Evolutionary conservation across 1,140 invertebrate genomes (phyloP).

Genomic region (Cephus cinctus): DNA sequence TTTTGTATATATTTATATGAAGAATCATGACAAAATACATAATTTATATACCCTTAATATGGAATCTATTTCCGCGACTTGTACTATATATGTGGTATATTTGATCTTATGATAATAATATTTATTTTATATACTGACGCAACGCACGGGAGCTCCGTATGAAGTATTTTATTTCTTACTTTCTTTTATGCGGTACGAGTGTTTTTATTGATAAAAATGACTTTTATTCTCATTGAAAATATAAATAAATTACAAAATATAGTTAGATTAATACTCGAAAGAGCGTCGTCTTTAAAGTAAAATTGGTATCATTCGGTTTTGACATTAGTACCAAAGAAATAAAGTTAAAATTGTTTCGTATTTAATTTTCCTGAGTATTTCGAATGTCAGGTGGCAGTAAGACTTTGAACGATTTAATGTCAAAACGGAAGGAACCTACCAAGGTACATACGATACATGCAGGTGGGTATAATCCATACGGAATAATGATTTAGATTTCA

Average conservation of each 20-base stretch:
- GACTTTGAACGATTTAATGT: neutral
- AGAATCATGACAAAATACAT: slow-evolving; percentile 52
- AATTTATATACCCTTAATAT: slow-evolving; percentile 54
- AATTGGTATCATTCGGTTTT: no score
- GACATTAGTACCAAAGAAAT: slow-evolving; percentile 23
- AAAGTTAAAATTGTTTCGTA: slow-evolving; percentile 12
- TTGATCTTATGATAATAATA: slow-evolving; percentile 12
- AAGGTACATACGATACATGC: slow-evolving; percentile 21
- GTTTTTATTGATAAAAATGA: slow-evolving; percentile 50
- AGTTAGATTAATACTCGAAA: slow-evolving; percentile 41
- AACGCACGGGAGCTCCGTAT: no score
- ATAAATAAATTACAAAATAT: slow-evolving; percentile 56
- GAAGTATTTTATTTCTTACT: no score
- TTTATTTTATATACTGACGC: no score
- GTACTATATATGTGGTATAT: no score
- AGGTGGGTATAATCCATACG: slow-evolving; percentile 26
- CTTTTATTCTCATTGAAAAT: slow-evolving; percentile 51
- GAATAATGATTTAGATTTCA: slow-evolving; percentile 14
- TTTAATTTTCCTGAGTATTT: neutral
- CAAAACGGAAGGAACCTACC: slow-evolving; percentile 8
- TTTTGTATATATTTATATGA: slow-evolving; percentile 56
- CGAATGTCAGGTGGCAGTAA: slow-evolving; percentile 10
- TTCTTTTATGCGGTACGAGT: no score
- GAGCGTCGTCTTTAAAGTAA: slow-evolving; percentile 33
- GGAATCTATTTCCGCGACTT: no score